Evolutionary conservation across 2,113 vertebrate genomes (phyloP).

Genomic region (Ageneiosus marmoratus): DNA sequence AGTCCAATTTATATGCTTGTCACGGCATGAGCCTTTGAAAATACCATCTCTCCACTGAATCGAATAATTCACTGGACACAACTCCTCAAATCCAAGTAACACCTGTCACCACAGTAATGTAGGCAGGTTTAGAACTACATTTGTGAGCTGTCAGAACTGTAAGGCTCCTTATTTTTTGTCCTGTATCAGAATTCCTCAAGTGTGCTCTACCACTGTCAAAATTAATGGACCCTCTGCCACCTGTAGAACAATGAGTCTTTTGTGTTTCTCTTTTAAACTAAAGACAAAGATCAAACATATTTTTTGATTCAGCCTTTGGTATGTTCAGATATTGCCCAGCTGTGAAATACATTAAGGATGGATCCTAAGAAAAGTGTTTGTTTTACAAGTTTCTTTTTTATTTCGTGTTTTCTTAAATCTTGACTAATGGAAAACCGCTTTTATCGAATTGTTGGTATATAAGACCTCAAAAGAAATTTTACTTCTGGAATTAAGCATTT

Average conservation of each 20-base stretch:
- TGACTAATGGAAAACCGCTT: background rate
- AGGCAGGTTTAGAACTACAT: constrained; percentile 14
- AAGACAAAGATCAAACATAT: background rate
- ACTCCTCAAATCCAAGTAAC: constrained; percentile 22
- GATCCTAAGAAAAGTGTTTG: background rate
- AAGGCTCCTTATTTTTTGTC: background rate
- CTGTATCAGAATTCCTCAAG: background rate
- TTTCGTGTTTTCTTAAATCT: background rate
- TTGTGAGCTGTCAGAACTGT: constrained; percentile 20
- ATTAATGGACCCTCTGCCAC: background rate
- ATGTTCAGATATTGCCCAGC: background rate
- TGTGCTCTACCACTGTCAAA: background rate
- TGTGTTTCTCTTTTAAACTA: background rate
- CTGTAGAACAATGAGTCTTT: background rate
- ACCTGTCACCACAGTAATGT: constrained; percentile 17
- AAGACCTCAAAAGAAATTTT: background rate
- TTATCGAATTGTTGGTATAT: background rate
- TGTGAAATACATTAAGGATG: background rate
- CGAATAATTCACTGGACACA: constrained; percentile 26
- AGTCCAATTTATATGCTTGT: constrained; percentile 21
- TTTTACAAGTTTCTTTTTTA: background rate
- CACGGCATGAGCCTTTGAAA: constrained; percentile 12
- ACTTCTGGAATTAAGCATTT: background rate
- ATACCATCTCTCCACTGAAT: constrained; percentile 28
- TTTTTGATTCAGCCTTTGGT: background rate